phyloP scores from a whole-genome alignment of 64 coral and sea anemone genomes.

The Montipora capricornis region DNA sequence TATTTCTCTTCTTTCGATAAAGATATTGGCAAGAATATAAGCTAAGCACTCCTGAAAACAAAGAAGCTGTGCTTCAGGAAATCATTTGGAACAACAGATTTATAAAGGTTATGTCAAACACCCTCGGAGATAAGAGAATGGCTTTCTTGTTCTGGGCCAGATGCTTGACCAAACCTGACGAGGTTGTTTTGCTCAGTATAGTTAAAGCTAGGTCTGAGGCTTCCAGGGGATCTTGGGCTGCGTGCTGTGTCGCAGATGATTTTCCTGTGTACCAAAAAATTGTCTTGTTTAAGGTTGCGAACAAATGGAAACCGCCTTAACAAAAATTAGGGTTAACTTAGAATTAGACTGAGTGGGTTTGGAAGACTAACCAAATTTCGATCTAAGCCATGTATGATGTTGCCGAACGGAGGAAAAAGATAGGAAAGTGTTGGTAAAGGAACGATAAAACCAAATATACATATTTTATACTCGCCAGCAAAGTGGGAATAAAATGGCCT shows the following conservation, averaged over 20 bases:
- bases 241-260: background rate
- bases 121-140: background rate
- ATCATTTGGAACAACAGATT: background rate
- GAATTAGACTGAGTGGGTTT: background rate
- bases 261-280: background rate
- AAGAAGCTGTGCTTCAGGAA: no score
- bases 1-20: constrained; percentile 5
- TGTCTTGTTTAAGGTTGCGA: background rate
- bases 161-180: background rate
- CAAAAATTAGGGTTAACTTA: background rate
- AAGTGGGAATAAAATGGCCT: constrained; percentile 16
- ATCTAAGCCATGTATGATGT: background rate
- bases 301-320: background rate
- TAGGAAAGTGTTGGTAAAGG: background rate
- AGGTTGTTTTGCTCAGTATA: constrained; percentile 8
- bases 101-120: background rate
- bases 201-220: background rate
- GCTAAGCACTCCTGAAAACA: no score
- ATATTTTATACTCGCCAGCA: background rate
- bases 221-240: constrained; percentile 6
- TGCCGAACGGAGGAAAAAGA: background rate
- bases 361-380: background rate
- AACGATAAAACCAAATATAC: background rate
- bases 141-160: constrained; percentile 15
- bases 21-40: background rate